A percentile compares a stretch with the other conserved stretches of the same genome.
Conservation (phyloP, 2,113 vertebrate species). For the Oncorhynchus tshawytscha region DNA sequence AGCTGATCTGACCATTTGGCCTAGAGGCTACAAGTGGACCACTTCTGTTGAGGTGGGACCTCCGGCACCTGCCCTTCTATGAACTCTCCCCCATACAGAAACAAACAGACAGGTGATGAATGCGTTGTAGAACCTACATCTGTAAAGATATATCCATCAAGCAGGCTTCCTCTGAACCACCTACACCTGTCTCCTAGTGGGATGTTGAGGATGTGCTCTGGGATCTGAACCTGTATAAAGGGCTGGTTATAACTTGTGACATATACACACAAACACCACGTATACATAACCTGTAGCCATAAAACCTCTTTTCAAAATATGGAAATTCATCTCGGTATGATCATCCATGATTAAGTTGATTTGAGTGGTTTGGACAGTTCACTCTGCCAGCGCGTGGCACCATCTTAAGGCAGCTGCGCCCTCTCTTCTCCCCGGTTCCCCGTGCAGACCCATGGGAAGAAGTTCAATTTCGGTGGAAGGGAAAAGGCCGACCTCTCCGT, state of each 20-base stretch:
- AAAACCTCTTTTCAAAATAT: not conserved
- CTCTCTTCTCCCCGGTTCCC: not conserved
- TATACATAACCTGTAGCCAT: not conserved
- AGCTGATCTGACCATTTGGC: too few relatives aligned
- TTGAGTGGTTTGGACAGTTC: conserved; percentile 1
- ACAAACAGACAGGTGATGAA: too few relatives aligned
- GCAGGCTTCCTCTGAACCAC: too few relatives aligned
- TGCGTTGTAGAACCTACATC: too few relatives aligned
- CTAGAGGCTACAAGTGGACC: too few relatives aligned
- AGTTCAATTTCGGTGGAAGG: conserved; percentile 1
- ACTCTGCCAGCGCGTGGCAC: not conserved
- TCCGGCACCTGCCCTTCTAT: too few relatives aligned
- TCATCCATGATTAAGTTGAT: not conserved
- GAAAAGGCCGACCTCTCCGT: conserved; percentile 6
- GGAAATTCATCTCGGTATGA: not conserved
- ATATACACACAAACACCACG: not conserved
- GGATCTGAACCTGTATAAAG: too few relatives aligned
- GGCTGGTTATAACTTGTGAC: not conserved
- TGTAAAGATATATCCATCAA: too few relatives aligned
- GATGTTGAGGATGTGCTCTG: too few relatives aligned
- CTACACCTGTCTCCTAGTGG: too few relatives aligned
- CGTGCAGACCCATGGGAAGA: not conserved
- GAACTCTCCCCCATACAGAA: too few relatives aligned
- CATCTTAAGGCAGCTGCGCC: not conserved
- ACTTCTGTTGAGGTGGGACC: too few relatives aligned